These are phyloP conservation scores for Drosophila kanapiae DNA, from an alignment of 1,140 invertebrate genomes.

Conservation along the genomic window DNA sequence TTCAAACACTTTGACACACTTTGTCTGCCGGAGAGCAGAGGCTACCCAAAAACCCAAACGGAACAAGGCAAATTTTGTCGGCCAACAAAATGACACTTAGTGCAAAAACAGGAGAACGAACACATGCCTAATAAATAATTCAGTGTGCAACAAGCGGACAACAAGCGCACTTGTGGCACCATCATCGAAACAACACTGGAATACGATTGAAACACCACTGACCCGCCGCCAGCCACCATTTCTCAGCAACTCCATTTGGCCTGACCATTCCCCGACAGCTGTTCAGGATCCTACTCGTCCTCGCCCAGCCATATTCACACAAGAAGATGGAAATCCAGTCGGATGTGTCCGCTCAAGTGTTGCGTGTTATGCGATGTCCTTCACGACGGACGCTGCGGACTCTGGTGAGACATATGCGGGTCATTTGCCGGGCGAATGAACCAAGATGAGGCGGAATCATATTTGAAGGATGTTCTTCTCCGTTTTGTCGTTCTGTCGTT, in stretches of 20 bases:
- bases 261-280: conserved; percentile 33
- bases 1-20: conserved; percentile 64
- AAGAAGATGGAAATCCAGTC: conserved; percentile 76
- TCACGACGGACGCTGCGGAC: conserved; percentile 35
- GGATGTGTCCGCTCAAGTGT: conserved; percentile 75
- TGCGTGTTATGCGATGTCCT: conserved; percentile 66
- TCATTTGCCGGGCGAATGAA: conserved; percentile 63
- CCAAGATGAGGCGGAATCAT: conserved; percentile 43
- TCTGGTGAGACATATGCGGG: conserved; percentile 62
- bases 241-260: conserved; percentile 1
- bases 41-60: conserved; percentile 28
- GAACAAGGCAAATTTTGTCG: conserved; percentile 54
- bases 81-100: conserved; percentile 78
- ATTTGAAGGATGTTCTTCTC: conserved; percentile 28
- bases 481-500: background rate
- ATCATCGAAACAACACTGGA: conserved; percentile 3
- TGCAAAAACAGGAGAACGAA: conserved; percentile 70
- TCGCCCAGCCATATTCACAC: conserved; percentile 53
- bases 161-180: conserved; percentile 69
- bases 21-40: conserved; percentile 27
- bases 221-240: background rate
- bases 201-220: background rate
- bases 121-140: conserved; percentile 84
- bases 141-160: conserved; percentile 80
- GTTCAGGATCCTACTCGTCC: conserved; percentile 12